Conservation (phyloP, 2,113 vertebrate species). For the Capra hircus region DNA sequence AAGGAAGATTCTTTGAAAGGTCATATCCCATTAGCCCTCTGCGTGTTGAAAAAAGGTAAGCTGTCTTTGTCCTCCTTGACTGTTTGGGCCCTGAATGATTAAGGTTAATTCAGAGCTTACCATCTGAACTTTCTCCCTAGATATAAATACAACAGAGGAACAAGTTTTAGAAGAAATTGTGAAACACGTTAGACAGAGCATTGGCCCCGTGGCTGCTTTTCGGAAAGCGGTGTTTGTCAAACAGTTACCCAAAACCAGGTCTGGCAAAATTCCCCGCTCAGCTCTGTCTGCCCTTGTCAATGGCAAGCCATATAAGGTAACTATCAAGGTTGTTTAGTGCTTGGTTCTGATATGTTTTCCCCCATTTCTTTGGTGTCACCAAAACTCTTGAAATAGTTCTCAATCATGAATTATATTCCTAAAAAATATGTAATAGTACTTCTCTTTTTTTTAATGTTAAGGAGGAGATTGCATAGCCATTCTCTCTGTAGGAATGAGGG, state of each 20-base stretch:
- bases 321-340: not conserved
- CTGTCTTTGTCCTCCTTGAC: not conserved
- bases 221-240: slow-evolving; percentile 89
- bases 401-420: not conserved
- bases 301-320: slow-evolving; percentile 90
- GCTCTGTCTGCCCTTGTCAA: slow-evolving; percentile 90
- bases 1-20: slow-evolving; percentile 94
- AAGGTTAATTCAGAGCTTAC: not conserved
- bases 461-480: not conserved
- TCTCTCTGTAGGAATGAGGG: not conserved
- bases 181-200: slow-evolving; percentile 84
- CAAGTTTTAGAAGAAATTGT: slow-evolving; percentile 86
- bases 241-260: slow-evolving; percentile 93
- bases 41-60: slow-evolving; percentile 91
- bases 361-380: not conserved
- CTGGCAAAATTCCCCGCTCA: slow-evolving; percentile 95
- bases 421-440: not conserved
- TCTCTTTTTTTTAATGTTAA: not conserved
- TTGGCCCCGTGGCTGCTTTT: slow-evolving; percentile 95
- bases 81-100: not conserved
- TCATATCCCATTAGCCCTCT: slow-evolving; percentile 91
- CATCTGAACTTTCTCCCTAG: slow-evolving; percentile 74
- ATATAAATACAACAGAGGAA: slow-evolving; percentile 74
- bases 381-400: not conserved
- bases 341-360: not conserved